Conservation (phyloP, 1,140 invertebrate species). For the Drosophila navojoa region DNA sequence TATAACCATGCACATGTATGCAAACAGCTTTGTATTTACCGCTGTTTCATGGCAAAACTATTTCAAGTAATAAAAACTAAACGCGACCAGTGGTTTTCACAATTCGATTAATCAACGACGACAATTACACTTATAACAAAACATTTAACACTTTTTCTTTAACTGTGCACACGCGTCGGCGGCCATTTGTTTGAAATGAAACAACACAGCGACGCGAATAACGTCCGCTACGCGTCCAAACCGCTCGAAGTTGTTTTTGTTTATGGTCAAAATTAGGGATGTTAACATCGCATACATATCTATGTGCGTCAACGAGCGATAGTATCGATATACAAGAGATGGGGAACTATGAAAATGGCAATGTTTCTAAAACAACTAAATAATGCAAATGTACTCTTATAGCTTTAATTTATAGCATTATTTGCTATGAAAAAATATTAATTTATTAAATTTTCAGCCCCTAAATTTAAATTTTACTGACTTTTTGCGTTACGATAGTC, state of each 20-base stretch:
- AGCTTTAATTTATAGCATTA: no score
- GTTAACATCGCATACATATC: constrained; percentile 3
- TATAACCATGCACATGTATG: neutral
- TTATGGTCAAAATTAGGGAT: constrained; percentile 45
- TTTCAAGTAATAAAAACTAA: constrained; percentile 16
- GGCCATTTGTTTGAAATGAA: constrained; percentile 58
- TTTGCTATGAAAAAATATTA: no score
- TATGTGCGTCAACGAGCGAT: neutral
- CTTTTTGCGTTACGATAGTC: neutral
- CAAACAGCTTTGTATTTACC: constrained; percentile 33
- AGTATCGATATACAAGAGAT: neutral
- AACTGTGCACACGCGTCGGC: constrained; percentile 33
- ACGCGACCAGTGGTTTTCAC: neutral
- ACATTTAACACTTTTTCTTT: constrained; percentile 35
- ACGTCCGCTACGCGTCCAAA: constrained; percentile 34
- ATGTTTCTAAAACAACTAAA: no score
- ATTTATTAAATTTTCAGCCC: neutral
- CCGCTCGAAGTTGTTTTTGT: constrained; percentile 48
- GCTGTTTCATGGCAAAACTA: constrained; percentile 26
- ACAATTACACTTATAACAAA: constrained; percentile 26
- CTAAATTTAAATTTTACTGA: neutral
- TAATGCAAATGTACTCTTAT: no score
- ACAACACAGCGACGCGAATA: constrained; percentile 36
- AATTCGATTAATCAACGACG: constrained; percentile 3
- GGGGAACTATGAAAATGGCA: no score